Conservation (phyloP, 2,888 invertebrate genomes). For the Leptinotarsa juncta region DNA sequence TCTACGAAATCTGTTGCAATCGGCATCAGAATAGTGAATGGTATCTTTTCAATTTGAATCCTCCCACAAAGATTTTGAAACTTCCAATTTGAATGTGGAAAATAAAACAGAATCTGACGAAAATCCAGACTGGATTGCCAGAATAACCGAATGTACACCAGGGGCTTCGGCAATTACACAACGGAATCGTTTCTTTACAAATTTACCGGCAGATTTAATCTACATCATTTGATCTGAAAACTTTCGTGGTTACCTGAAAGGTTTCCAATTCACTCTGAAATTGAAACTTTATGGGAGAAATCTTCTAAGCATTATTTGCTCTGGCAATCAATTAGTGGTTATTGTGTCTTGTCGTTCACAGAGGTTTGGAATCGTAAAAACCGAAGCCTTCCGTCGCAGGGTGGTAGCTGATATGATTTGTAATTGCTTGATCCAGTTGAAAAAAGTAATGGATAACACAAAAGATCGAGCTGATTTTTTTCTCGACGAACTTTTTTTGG, state of each 20-base stretch:
- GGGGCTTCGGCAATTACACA: conserved; percentile 62
- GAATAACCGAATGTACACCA: conserved; percentile 39
- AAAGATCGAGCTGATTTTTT: background rate
- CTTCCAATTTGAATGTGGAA: background rate
- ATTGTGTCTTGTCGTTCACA: conserved; percentile 48
- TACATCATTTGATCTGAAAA: conserved; percentile 60
- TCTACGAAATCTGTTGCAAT: too few relatives aligned
- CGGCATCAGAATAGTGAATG: background rate
- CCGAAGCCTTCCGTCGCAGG: conserved; percentile 7
- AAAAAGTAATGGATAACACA: background rate
- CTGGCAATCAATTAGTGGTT: conserved; percentile 57
- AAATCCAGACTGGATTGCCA: conserved; percentile 24
- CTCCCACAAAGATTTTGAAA: background rate
- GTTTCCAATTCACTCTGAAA: conserved; percentile 61
- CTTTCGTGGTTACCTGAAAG: conserved; percentile 62
- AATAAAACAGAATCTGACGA: background rate
- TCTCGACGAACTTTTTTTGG: background rate
- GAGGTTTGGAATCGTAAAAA: conserved; percentile 34
- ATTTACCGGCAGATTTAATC: conserved; percentile 59
- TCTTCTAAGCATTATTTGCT: conserved; percentile 58
- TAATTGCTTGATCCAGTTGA: conserved; percentile 13
- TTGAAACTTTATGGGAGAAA: conserved; percentile 58
- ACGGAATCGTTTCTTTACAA: conserved; percentile 59
- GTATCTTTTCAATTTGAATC: background rate
- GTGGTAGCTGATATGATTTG: conserved; percentile 30